A percentile compares a stretch with the other conserved stretches of the same genome.
phyloP scores from a whole-genome alignment of 2,113 vertebrate genomes.

The Dasyurus viverrinus region DNA sequence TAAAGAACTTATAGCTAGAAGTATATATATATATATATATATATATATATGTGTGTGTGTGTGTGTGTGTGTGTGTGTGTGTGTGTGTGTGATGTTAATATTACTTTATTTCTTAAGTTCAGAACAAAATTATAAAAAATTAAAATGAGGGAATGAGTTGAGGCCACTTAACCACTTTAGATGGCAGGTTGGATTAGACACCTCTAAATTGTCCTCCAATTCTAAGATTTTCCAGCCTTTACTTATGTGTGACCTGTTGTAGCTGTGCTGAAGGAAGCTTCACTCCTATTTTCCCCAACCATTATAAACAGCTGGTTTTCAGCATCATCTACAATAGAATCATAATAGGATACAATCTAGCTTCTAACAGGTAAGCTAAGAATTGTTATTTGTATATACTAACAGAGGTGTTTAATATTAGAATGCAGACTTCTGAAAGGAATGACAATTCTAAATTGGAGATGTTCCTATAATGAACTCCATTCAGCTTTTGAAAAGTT shows the following conservation, averaged over 20 bases:
- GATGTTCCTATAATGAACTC: background rate
- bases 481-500: slow-evolving; percentile 50
- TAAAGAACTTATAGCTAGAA: too few relatives aligned
- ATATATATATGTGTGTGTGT: too few relatives aligned
- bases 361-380: slow-evolving; percentile 67
- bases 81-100: too few relatives aligned
- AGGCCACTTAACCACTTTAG: background rate
- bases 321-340: slow-evolving; percentile 42
- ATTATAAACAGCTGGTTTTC: slow-evolving; percentile 47
- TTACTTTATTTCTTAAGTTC: too few relatives aligned
- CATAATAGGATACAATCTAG: slow-evolving; percentile 61
- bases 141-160: too few relatives aligned
- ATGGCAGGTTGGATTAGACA: background rate
- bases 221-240: background rate
- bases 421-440: slow-evolving; percentile 51
- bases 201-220: slow-evolving; percentile 1
- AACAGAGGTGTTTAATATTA: slow-evolving; percentile 37
- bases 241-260: background rate
- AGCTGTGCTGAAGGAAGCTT: slow-evolving; percentile 27
- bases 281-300: slow-evolving; percentile 23
- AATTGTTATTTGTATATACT: slow-evolving; percentile 69
- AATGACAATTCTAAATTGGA: slow-evolving; percentile 43
- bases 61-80: too few relatives aligned
- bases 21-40: too few relatives aligned
- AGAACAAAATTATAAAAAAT: too few relatives aligned